These are phyloP conservation scores for Phrynosoma blainvillii DNA, from an alignment of 2,113 vertebrate genomes.

Conservation along the genomic window DNA sequence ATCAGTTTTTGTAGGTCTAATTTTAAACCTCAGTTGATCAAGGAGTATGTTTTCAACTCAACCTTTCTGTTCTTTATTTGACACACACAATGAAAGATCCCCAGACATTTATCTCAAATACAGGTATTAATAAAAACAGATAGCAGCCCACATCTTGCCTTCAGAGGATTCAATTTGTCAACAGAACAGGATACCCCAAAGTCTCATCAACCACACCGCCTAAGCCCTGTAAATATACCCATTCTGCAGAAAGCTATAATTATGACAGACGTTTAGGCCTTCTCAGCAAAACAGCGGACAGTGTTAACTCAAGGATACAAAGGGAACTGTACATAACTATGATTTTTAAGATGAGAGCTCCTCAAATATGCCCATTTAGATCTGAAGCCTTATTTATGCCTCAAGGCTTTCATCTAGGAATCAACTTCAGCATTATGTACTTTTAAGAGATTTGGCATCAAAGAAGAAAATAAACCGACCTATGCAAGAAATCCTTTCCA, in stretches of 20 bases:
- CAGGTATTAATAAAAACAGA: neutral
- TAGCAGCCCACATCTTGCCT: neutral
- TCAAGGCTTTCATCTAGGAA: neutral
- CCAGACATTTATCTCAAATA: neutral
- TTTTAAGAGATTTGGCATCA: neutral
- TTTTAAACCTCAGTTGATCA: neutral
- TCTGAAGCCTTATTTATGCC: constrained; percentile 7
- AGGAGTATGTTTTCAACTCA: neutral
- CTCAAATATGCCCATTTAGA: neutral
- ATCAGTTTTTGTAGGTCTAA: constrained; percentile 36
- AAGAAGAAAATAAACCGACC: neutral
- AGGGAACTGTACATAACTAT: neutral
- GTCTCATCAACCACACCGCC: neutral
- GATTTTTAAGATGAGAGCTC: neutral
- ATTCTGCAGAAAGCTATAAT: neutral
- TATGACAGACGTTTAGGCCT: neutral
- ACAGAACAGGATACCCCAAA: neutral
- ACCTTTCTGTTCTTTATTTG: neutral
- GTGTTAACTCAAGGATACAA: neutral
- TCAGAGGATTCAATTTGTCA: neutral
- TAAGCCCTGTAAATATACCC: neutral
- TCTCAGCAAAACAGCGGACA: constrained; percentile 12
- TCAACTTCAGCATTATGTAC: neutral
- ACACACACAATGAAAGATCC: neutral
- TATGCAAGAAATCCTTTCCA: neutral